A percentile compares a stretch with the other conserved stretches of the same genome.
Conservation (phyloP, 2,113 vertebrate species). For the Nematolebias whitei region DNA sequence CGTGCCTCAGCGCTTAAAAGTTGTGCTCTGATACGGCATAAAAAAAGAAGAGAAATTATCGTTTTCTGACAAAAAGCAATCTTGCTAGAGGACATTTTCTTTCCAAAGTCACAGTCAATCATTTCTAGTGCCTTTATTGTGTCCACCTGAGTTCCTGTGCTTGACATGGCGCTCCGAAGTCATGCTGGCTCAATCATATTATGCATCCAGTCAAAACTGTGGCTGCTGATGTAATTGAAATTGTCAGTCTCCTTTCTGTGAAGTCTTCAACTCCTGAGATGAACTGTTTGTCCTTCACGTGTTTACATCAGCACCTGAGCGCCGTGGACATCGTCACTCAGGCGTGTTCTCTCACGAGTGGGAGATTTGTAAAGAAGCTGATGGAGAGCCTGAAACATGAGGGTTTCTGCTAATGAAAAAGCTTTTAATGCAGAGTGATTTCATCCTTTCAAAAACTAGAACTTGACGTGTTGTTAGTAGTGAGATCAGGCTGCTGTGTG, state of each 20-base stretch:
- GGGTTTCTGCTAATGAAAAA: not conserved
- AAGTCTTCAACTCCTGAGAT: conserved; percentile 38
- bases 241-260: conserved; percentile 32
- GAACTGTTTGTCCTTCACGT: conserved; percentile 55
- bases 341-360: conserved; percentile 15
- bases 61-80: conserved; percentile 32
- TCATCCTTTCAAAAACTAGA: not conserved
- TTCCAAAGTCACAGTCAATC: conserved; percentile 50
- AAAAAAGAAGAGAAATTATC: conserved; percentile 28
- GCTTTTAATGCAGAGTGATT: not conserved
- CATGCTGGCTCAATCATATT: conserved; percentile 50
- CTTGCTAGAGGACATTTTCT: conserved; percentile 27
- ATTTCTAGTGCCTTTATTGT: conserved; percentile 40
- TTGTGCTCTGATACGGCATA: conserved; percentile 27
- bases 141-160: conserved; percentile 14
- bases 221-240: conserved; percentile 44
- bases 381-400: not conserved
- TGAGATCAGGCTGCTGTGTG: conserved; percentile 5
- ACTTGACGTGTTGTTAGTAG: not conserved
- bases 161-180: conserved; percentile 50
- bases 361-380: conserved; percentile 6
- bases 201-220: conserved; percentile 46
- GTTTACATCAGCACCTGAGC: conserved; percentile 52
- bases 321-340: conserved; percentile 32
- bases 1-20: conserved; percentile 17